These are phyloP conservation scores for Aquatica leii DNA, from an alignment of 2,888 invertebrate genomes.

Conservation along the genomic window DNA sequence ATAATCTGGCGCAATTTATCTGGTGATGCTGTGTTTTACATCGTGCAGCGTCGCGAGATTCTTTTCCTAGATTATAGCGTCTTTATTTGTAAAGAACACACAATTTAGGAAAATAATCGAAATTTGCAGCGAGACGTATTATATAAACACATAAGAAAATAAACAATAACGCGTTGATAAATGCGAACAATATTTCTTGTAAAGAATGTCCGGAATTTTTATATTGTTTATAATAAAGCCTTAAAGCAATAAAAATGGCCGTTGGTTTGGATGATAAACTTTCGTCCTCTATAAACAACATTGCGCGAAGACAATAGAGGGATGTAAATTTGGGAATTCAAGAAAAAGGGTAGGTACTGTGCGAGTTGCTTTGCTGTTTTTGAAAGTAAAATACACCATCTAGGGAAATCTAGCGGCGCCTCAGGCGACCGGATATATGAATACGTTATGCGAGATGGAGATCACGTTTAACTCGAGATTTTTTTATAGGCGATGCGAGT, in stretches of 20 bases:
- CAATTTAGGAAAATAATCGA: slow-evolving; percentile 35
- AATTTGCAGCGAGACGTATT: slow-evolving; percentile 34
- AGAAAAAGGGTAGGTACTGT: slow-evolving; percentile 39
- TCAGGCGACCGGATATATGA: slow-evolving; percentile 48
- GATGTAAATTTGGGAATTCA: slow-evolving; percentile 51
- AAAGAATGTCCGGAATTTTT: slow-evolving; percentile 46
- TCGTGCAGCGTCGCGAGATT: slow-evolving; percentile 12
- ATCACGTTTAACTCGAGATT: slow-evolving; percentile 50
- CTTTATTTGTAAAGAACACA: slow-evolving; percentile 28
- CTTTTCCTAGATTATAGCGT: slow-evolving; percentile 18
- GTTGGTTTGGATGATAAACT: slow-evolving; percentile 27
- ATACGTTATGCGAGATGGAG: slow-evolving; percentile 50
- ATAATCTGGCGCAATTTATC: slow-evolving; percentile 11
- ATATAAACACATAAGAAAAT: slow-evolving; percentile 56
- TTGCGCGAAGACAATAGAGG: slow-evolving; percentile 32
- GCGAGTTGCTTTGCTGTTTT: slow-evolving; percentile 45
- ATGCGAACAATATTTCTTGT: slow-evolving; percentile 44
- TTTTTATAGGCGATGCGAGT: slow-evolving; percentile 45
- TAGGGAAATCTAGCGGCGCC: slow-evolving; percentile 53
- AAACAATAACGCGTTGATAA: slow-evolving; percentile 44
- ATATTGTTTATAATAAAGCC: slow-evolving; percentile 47
- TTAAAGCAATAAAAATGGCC: slow-evolving; percentile 31
- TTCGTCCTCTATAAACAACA: slow-evolving; percentile 33
- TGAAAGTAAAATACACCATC: slow-evolving; percentile 53
- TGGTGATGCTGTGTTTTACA: slow-evolving; percentile 10